Evolutionary conservation across 2,888 invertebrate genomes (phyloP).

Genomic region (Drosophila subquinaria): DNA sequence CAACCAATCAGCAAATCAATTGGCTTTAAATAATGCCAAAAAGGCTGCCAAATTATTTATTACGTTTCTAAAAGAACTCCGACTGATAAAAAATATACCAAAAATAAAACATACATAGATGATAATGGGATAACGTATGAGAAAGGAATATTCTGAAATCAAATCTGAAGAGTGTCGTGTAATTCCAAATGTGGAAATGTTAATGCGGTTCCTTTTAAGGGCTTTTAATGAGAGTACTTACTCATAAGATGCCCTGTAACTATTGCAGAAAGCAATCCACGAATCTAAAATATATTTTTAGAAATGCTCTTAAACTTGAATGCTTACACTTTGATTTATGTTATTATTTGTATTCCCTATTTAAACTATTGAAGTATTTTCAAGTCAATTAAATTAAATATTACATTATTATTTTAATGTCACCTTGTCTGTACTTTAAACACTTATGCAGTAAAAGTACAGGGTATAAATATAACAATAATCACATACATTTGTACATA

Average conservation of each 20-base stretch:
- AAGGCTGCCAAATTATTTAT: constrained; percentile 17
- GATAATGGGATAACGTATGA: background rate
- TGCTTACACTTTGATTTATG: no score
- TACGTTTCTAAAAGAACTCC: constrained; percentile 1
- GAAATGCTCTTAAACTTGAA: no score
- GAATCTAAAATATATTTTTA: no score
- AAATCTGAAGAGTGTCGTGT: background rate
- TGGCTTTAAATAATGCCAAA: constrained; percentile 26
- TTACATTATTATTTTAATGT: no score
- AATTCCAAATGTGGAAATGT: background rate
- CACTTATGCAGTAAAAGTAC: background rate
- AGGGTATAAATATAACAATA: constrained; percentile 4
- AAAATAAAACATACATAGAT: background rate
- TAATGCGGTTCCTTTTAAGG: background rate
- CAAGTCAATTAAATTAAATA: no score
- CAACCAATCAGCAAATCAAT: constrained; percentile 49
- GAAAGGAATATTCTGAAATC: background rate
- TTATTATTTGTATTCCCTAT: no score
- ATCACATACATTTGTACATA: background rate
- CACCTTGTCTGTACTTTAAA: background rate
- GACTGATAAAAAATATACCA: background rate
- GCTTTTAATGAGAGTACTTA: background rate
- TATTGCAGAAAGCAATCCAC: no score
- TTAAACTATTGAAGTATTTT: no score
- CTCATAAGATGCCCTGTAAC: background rate